Conservation (phyloP, 2,888 invertebrate species). For the Hecatera dysodea region DNA sequence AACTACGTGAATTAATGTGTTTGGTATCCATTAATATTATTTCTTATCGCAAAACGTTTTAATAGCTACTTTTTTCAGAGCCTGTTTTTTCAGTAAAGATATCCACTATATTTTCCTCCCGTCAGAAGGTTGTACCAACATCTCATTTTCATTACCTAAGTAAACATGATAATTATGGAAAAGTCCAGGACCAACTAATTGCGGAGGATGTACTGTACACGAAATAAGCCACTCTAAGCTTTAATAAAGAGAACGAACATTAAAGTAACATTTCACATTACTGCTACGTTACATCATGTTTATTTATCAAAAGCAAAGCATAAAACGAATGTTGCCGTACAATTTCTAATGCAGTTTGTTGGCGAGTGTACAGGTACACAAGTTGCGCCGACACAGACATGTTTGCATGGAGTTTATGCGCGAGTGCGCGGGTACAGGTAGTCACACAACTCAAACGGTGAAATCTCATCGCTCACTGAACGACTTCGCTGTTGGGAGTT, state of each 20-base stretch:
- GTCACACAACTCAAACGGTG: slow-evolving; percentile 47
- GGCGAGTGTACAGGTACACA: slow-evolving; percentile 46
- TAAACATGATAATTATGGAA: neutral
- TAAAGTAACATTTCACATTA: neutral
- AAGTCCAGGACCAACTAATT: slow-evolving; percentile 1
- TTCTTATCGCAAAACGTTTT: neutral
- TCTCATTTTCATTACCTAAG: neutral
- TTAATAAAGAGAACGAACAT: slow-evolving; percentile 18
- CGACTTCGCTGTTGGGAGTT: slow-evolving; percentile 20
- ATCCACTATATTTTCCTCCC: neutral
- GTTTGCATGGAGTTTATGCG: slow-evolving; percentile 52
- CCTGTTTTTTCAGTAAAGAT: slow-evolving; percentile 22
- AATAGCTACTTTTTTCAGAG: neutral
- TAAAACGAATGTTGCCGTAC: slow-evolving; percentile 46
- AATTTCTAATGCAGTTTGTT: slow-evolving; percentile 59
- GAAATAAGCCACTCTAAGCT: neutral
- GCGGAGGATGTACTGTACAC: neutral
- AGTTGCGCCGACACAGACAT: slow-evolving; percentile 34
- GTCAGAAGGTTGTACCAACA: no score
- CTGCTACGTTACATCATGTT: slow-evolving; percentile 32
- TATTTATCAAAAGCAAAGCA: slow-evolving; percentile 42
- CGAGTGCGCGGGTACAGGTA: slow-evolving; percentile 48
- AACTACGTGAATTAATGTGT: neutral
- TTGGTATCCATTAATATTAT: neutral
- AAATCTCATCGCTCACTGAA: slow-evolving; percentile 57